Conservation (phyloP, 2,888 invertebrate species). For the Cryptophagus acutangulus region DNA sequence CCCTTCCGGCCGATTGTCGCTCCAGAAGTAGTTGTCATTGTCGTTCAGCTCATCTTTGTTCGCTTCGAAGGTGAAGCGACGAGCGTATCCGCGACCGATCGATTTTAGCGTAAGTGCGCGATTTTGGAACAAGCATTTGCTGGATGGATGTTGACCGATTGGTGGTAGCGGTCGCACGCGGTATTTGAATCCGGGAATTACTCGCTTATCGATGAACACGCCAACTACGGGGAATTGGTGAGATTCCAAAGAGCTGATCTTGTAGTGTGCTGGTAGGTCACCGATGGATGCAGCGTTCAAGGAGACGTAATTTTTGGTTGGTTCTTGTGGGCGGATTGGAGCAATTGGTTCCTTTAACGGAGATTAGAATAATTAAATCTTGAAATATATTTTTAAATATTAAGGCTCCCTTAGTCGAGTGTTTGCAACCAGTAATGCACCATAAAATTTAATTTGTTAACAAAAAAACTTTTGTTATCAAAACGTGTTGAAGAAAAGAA, state of each 20-base stretch:
- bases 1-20: constrained; percentile 68
- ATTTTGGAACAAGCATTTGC: constrained; percentile 59
- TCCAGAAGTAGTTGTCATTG: constrained; percentile 73
- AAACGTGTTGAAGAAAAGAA: too few species aligned
- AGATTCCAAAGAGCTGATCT: constrained; percentile 55
- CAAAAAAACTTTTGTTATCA: too few species aligned
- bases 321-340: constrained; percentile 9
- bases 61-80: constrained; percentile 68
- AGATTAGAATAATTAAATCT: too few species aligned
- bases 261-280: constrained; percentile 63
- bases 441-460: too few species aligned
- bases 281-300: constrained; percentile 58
- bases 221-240: constrained; percentile 68
- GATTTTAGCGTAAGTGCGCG: constrained; percentile 61
- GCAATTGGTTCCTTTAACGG: constrained; percentile 21
- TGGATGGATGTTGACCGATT: constrained; percentile 32
- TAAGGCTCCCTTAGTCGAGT: too few species aligned
- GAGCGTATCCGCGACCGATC: constrained; percentile 70
- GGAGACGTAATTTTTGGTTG: too few species aligned
- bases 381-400: too few species aligned
- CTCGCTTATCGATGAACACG: constrained; percentile 66
- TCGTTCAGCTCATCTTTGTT: constrained; percentile 57
- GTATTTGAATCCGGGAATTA: constrained; percentile 71
- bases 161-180: constrained; percentile 63
- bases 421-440: too few species aligned